Percentiles rank a stretch among this genome's conserved stretches.
Evolutionary conservation across 2,888 invertebrate genomes (phyloP).

Genomic region (Muschampia plurimacula): DNA sequence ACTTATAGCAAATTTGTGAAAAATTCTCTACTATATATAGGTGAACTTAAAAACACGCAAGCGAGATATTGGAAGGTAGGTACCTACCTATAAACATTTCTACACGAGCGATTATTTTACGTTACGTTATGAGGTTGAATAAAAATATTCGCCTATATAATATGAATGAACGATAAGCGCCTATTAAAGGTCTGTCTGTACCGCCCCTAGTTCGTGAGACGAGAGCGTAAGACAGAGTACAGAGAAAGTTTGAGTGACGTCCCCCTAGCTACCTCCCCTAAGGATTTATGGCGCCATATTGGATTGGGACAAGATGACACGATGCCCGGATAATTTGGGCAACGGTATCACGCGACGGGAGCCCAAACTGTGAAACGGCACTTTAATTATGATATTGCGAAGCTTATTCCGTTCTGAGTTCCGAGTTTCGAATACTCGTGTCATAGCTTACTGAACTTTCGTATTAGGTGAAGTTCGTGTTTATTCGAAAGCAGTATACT

Average conservation of each 20-base stretch:
- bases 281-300: constrained; percentile 86
- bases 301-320: constrained; percentile 86
- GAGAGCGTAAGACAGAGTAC: constrained; percentile 82
- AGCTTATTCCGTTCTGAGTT: constrained; percentile 42
- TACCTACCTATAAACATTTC: too few relatives aligned
- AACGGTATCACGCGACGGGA: constrained; percentile 83
- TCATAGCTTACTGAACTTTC: constrained; percentile 26
- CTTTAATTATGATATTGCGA: constrained; percentile 83
- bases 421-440: constrained; percentile 31
- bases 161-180: constrained; percentile 31
- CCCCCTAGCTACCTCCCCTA: constrained; percentile 72
- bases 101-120: too few relatives aligned
- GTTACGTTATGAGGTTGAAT: too few relatives aligned
- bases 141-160: neutral
- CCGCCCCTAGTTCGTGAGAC: constrained; percentile 73
- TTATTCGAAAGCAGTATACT: constrained; percentile 16
- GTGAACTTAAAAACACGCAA: too few relatives aligned
- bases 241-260: constrained; percentile 86
- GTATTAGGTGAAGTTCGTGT: constrained; percentile 27
- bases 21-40: too few relatives aligned
- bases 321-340: constrained; percentile 85
- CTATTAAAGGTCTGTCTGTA: constrained; percentile 66
- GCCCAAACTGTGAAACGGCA: constrained; percentile 76
- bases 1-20: too few relatives aligned
- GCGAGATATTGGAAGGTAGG: too few relatives aligned